Conservation (phyloP, 1,140 invertebrate species). For the Ptiloglossa arizonensis region DNA sequence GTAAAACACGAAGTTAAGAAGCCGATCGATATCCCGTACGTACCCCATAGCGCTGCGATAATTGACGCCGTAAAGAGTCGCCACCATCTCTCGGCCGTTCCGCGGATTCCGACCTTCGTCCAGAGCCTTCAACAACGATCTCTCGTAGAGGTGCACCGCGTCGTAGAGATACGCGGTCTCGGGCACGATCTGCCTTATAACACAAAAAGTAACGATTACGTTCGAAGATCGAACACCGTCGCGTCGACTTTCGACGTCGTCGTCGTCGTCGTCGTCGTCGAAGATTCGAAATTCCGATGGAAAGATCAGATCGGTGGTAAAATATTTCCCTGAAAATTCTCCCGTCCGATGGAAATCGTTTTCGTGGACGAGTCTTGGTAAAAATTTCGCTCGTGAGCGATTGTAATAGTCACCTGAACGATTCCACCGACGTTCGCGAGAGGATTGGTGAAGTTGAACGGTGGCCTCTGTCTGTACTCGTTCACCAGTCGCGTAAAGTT, state of each 20-base stretch:
- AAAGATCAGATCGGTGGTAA: neutral
- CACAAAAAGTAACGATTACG: slow-evolving; percentile 55
- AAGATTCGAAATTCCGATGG: neutral
- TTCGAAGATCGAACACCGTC: neutral
- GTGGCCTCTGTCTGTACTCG: slow-evolving; percentile 88
- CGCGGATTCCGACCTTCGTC: slow-evolving; percentile 85
- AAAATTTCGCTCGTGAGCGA: slow-evolving; percentile 1
- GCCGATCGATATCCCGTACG: slow-evolving; percentile 68
- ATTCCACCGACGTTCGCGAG: slow-evolving; percentile 86
- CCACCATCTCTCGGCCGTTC: slow-evolving; percentile 88
- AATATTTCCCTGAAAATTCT: neutral
- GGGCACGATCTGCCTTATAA: slow-evolving; percentile 87
- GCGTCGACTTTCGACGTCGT: neutral
- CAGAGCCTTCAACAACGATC: slow-evolving; percentile 87
- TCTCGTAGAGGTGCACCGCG: slow-evolving; percentile 92
- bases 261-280: neutral
- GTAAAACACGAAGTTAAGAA: slow-evolving; percentile 16
- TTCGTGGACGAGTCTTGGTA: too few species aligned
- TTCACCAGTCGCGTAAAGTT: slow-evolving; percentile 90
- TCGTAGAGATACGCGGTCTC: slow-evolving; percentile 96
- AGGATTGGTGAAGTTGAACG: slow-evolving; percentile 93
- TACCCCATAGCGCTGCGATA: slow-evolving; percentile 94
- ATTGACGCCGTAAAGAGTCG: slow-evolving; percentile 87
- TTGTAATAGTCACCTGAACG: slow-evolving; percentile 74
- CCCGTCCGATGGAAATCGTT: neutral